A percentile compares a stretch with the other conserved stretches of the same genome.
These are phyloP conservation scores for Calyptomena viridis DNA, from an alignment of 2,113 vertebrate species.

Conservation along the genomic window DNA sequence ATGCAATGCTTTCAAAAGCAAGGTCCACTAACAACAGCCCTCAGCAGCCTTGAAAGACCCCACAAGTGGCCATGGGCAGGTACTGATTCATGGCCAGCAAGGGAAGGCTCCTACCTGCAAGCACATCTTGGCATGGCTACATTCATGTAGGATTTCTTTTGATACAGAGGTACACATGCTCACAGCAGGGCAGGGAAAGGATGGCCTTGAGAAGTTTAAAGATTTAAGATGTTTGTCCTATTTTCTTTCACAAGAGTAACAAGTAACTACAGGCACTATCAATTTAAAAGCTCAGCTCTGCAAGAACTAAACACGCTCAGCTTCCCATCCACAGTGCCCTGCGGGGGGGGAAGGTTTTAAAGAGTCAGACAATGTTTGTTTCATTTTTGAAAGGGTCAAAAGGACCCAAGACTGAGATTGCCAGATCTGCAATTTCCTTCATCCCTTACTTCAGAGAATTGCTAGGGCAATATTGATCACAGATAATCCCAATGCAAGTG, in stretches of 20 bases:
- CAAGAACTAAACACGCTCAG: not conserved
- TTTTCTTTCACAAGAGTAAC: not conserved
- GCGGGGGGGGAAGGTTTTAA: not conserved
- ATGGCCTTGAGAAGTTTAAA: conserved; percentile 33
- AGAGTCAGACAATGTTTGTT: not conserved
- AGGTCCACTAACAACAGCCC: not conserved
- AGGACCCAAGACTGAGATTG: not conserved
- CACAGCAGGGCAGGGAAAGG: not conserved
- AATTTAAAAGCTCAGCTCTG: conserved; percentile 38
- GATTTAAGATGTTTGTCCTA: conserved; percentile 31
- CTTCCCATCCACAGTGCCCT: not conserved
- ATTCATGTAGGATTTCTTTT: not conserved
- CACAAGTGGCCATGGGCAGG: not conserved
- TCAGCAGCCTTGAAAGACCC: not conserved
- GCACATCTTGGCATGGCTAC: not conserved
- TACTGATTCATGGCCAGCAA: not conserved
- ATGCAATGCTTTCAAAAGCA: not conserved
- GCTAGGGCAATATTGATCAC: not conserved
- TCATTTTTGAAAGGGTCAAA: conserved; percentile 46
- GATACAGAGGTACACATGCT: not conserved
- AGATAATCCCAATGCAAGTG: not conserved
- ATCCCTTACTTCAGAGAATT: not conserved
- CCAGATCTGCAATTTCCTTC: not conserved
- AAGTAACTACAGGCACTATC: conserved; percentile 28
- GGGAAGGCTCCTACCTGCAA: not conserved